phyloP scores from a whole-genome alignment of 2,888 invertebrate species.

The Drosophila tanythrix region DNA sequence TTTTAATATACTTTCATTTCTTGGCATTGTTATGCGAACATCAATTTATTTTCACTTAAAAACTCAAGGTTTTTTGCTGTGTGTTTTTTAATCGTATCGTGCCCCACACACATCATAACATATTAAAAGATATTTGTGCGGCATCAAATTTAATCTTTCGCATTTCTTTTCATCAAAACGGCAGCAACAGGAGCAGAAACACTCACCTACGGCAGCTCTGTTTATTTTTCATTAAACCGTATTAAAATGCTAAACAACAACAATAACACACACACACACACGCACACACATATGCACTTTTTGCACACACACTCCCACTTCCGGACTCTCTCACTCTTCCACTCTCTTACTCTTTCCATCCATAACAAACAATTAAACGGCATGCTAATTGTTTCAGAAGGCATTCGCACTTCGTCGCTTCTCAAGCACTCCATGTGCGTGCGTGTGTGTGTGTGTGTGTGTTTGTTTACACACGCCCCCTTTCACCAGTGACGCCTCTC shows the following conservation, averaged over 20 bases:
- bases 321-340: neutral
- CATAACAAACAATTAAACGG: constrained; percentile 66
- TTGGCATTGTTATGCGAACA: neutral
- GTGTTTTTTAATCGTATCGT: neutral
- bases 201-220: constrained; percentile 46
- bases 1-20: neutral
- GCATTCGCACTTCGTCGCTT: constrained; percentile 78
- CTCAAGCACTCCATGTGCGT: constrained; percentile 39
- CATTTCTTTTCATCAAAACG: constrained; percentile 27
- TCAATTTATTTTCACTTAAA: neutral
- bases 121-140: constrained; percentile 64
- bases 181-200: constrained; percentile 9
- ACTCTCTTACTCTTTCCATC: constrained; percentile 14
- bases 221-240: constrained; percentile 74
- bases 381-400: constrained; percentile 77
- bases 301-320: neutral
- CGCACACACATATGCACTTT: constrained; percentile 11
- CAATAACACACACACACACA: constrained; percentile 11
- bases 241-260: constrained; percentile 59
- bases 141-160: constrained; percentile 62
- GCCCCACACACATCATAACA: neutral
- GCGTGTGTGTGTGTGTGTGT: neutral
- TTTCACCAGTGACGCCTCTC: constrained; percentile 3
- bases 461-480: neutral
- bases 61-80: neutral